Evolutionary conservation across 2,797 vertebrate genomes (phyloP).

Genomic region (Hipposideros larvatus): DNA sequence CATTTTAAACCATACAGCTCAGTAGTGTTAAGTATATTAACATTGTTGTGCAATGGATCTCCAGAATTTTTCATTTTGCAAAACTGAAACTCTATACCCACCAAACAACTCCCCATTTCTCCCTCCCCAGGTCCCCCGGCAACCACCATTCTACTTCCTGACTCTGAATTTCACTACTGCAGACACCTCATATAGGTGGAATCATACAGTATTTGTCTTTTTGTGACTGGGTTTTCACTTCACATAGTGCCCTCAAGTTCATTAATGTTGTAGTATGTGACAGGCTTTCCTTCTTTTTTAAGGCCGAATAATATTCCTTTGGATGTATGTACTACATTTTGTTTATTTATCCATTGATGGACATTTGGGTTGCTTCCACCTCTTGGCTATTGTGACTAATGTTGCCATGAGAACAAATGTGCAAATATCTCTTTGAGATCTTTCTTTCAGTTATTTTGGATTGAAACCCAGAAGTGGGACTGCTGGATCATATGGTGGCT

Average conservation of each 20-base stretch:
- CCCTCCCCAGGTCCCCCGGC: accelerated
- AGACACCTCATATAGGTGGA: background rate
- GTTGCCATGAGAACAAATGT: background rate
- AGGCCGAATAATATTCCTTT: background rate
- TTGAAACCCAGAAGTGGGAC: background rate
- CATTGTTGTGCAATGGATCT: background rate
- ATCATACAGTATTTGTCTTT: background rate
- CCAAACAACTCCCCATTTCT: background rate
- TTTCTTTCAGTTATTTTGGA: background rate
- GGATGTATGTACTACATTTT: background rate
- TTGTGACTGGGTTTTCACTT: background rate
- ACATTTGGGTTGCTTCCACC: background rate
- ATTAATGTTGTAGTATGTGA: background rate
- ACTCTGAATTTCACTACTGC: background rate
- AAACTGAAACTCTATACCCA: background rate
- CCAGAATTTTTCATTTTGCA: background rate
- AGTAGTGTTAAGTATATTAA: background rate
- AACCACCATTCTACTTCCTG: background rate
- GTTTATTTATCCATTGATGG: background rate
- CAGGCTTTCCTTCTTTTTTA: background rate
- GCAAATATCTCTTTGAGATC: background rate
- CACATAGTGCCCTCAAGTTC: background rate
- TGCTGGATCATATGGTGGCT: background rate
- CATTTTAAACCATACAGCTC: background rate
- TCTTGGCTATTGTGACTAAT: background rate